Evolutionary conservation across 2,113 vertebrate species (phyloP), one percentile per base, ranked within the genome.

Genomic region (Rhabdomys dilectus): DNA sequence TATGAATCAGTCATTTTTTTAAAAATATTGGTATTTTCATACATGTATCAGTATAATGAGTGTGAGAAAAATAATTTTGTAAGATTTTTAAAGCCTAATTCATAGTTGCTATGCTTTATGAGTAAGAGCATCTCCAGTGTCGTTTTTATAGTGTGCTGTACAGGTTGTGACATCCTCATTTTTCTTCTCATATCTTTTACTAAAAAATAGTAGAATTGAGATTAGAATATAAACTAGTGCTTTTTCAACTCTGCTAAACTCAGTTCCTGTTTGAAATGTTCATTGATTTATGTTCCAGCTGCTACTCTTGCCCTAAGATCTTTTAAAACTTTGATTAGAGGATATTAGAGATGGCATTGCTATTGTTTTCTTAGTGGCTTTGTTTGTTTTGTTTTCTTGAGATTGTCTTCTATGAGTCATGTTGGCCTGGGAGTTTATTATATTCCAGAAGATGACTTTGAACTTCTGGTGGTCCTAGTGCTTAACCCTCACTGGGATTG

Each of bases 241-340:
- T 58, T 86, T 89, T 86, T 81, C 45, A 92, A 16, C 6, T 80
- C 15, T 70, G 0, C 56, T 58, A 64, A 11, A 68, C 64, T 64
- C 36, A 34, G 15, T 73, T 64, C 5, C 56, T n/a, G 0, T 95
- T 89, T 93, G 73, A 86, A 94, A 53, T 94, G 80, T 88, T 91
- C 22, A 36, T 66, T 88, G 15, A 11, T 92, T 89, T n/a, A 56
- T 56, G 39, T 34, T 56, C 29, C 21, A 76, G 80, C 39, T 91
- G 72, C 92, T 90, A 48, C 19, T 90, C 2, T 7, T 70, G 31
- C 24, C 19, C 2, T 89, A 68, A 86, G 39, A 8, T 72, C 12
- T 72, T 90, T 89, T 62, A 39, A 88, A 95, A 16, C 72, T 19
- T 93, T 82, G 45, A 84, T 66, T 66, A 82, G 29, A 72, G 92